Conservation (phyloP, 2,888 invertebrate species). For the Oscheius onirici region DNA sequence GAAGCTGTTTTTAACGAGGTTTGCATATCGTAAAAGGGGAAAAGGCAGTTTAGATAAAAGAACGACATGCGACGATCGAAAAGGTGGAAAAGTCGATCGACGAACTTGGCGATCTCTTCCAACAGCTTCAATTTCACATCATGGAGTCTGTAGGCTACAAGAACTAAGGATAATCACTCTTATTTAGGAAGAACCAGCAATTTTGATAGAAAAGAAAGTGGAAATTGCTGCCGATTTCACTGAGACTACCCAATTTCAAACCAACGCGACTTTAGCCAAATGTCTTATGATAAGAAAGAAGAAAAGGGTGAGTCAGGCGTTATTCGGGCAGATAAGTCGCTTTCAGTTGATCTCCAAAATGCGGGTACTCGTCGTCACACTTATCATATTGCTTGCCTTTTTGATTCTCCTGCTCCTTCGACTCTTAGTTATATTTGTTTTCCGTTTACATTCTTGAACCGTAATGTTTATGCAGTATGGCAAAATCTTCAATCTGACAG, state of each 20-base stretch:
- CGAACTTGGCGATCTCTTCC: neutral
- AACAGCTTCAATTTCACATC: constrained; percentile 1
- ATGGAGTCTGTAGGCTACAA: neutral
- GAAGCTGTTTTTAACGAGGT: neutral
- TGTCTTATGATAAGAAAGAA: too few species aligned
- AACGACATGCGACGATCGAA: neutral
- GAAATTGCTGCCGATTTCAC: neutral
- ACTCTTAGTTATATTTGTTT: neutral
- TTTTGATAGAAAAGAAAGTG: neutral
- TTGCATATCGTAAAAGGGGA: neutral
- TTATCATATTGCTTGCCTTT: neutral
- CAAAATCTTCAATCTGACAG: constrained; percentile 38
- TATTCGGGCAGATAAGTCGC: too few species aligned
- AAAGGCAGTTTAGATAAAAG: neutral
- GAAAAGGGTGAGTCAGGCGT: too few species aligned
- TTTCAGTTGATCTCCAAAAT: neutral
- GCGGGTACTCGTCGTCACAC: neutral
- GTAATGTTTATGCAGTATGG: neutral
- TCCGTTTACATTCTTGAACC: neutral
- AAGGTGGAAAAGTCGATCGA: constrained; percentile 11
- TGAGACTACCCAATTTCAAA: too few species aligned
- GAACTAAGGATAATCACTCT: neutral
- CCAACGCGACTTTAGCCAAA: too few species aligned
- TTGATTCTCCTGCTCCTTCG: neutral
- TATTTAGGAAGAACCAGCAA: neutral